phyloP scores from a whole-genome alignment of 2,113 vertebrate species.

The Acrocephalus kingi region DNA sequence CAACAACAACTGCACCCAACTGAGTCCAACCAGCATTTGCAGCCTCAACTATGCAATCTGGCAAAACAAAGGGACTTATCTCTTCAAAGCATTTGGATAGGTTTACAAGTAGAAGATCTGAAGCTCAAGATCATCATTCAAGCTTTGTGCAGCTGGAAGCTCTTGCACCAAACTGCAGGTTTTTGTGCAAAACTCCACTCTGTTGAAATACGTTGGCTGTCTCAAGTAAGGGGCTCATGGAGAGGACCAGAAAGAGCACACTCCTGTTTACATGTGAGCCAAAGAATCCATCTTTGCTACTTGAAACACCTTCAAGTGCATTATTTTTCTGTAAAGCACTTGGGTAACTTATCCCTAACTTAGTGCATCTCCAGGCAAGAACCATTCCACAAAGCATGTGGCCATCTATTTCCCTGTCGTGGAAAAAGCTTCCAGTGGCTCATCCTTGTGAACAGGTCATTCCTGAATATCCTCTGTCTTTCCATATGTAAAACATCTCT shows the following conservation, averaged over 20 bases:
- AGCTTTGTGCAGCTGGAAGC: background rate
- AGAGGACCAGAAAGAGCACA: background rate
- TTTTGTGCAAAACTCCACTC: background rate
- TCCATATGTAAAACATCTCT: background rate
- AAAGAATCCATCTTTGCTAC: background rate
- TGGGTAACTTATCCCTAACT: background rate
- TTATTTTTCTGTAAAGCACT: background rate
- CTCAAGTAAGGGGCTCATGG: background rate
- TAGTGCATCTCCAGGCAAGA: background rate
- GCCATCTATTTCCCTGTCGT: background rate
- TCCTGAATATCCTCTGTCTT: background rate
- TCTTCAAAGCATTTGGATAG: background rate
- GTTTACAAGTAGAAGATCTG: background rate
- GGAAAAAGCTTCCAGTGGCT: background rate
- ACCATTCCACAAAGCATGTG: background rate
- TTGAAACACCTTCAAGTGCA: background rate
- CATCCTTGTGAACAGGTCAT: background rate
- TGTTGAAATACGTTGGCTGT: background rate
- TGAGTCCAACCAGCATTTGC: accelerated
- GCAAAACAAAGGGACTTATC: background rate
- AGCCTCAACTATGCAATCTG: background rate
- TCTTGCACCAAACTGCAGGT: background rate
- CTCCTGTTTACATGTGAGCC: background rate
- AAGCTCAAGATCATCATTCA: background rate
- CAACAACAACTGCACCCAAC: accelerated